Conservation (phyloP, 2,113 vertebrate species). For the Montifringilla adamsi region DNA sequence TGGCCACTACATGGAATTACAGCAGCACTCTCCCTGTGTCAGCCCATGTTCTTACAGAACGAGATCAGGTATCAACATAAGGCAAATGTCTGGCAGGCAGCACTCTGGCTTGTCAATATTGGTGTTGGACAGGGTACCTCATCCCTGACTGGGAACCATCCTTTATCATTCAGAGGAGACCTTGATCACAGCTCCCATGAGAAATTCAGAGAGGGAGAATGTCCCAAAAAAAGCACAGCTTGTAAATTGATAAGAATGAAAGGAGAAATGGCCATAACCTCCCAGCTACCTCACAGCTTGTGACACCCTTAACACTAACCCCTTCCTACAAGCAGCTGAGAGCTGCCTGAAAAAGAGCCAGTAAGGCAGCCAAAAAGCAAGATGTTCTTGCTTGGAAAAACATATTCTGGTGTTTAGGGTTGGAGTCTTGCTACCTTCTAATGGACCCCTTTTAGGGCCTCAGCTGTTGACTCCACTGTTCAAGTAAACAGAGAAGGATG, state of each 20-base stretch:
- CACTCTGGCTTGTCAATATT: slow-evolving; percentile 35
- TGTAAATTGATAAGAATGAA: slow-evolving; percentile 46
- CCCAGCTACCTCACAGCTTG: slow-evolving; percentile 49
- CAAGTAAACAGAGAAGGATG: neutral
- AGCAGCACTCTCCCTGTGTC: neutral
- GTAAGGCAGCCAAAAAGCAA: slow-evolving; percentile 37
- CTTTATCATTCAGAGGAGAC: slow-evolving; percentile 18
- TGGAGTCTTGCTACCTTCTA: slow-evolving; percentile 43
- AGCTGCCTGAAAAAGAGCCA: slow-evolving; percentile 33
- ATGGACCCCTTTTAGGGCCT: slow-evolving; percentile 27
- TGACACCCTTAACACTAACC: slow-evolving; percentile 17
- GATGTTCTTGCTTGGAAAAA: slow-evolving; percentile 37
- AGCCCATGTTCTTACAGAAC: neutral
- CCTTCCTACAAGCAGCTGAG: slow-evolving; percentile 9
- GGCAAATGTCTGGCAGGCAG: slow-evolving; percentile 35
- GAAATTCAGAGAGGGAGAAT: neutral
- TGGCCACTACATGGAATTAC: neutral
- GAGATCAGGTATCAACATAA: neutral
- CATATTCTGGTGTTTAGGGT: neutral
- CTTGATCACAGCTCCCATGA: slow-evolving; percentile 36
- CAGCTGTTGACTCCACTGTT: slow-evolving; percentile 29
- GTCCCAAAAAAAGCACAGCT: slow-evolving; percentile 44
- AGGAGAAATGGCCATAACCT: slow-evolving; percentile 32
- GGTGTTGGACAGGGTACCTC: slow-evolving; percentile 14
- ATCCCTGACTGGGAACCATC: slow-evolving; percentile 8